These are phyloP conservation scores for Narcine bancroftii DNA, from an alignment of 2,113 vertebrate genomes.

Conservation along the genomic window DNA sequence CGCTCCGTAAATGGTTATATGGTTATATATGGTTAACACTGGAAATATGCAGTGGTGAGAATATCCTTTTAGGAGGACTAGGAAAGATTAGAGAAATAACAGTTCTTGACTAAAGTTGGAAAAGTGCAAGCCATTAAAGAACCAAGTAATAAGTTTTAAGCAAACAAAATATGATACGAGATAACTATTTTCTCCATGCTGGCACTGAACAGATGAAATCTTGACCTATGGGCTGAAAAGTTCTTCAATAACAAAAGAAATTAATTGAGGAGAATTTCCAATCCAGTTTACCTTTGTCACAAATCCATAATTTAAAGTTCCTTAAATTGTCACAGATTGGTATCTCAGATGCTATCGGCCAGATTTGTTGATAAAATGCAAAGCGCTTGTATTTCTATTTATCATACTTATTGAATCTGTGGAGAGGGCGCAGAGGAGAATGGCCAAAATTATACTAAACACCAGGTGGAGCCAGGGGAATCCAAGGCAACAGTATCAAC, in stretches of 20 bases:
- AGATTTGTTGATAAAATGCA: not conserved
- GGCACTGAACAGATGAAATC: not conserved
- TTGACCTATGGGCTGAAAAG: not conserved
- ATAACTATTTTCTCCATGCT: not conserved
- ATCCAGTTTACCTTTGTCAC: not conserved
- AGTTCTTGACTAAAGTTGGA: not conserved
- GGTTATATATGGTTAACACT: too few species aligned
- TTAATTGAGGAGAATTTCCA: not conserved
- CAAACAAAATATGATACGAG: not conserved
- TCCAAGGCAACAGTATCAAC: not conserved
- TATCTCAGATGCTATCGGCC: not conserved
- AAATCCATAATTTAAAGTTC: not conserved
- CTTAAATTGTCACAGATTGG: not conserved
- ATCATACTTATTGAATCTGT: not conserved
- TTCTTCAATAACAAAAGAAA: not conserved
- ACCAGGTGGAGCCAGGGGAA: not conserved
- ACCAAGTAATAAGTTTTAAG: not conserved
- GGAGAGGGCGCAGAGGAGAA: not conserved
- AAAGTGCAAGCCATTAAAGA: not conserved
- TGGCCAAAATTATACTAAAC: not conserved
- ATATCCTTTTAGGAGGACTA: not conserved
- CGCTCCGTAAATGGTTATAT: too few species aligned
- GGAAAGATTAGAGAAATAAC: not conserved
- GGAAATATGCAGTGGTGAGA: too few species aligned
- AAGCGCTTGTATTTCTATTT: not conserved